Base-by-base conservation (phyloP, 2,113 vertebrate genomes). In the Bubo blakistoni region DNA sequence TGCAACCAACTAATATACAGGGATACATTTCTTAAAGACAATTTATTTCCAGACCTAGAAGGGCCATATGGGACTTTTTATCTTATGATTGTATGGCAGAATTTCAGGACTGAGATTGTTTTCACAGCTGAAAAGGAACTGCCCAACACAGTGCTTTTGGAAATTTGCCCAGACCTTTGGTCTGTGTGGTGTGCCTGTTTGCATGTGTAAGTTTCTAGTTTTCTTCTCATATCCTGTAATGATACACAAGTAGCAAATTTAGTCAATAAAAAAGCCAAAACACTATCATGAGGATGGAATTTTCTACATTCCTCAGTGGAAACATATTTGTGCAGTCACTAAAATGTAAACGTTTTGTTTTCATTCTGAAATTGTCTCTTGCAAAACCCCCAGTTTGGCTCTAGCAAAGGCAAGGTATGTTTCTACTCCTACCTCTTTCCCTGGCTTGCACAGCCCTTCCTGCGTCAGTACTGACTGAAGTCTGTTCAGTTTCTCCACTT, bases 41-140 rank as follows among this genome's bases (percentile, higher is more conserved):
- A n/a, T 69, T 61, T 96, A 92, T 91, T 95, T 98, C 82, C 86
- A 93, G 77, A 95, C 47, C 30, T 84, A 84, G n/a, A 58, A 63
- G 13, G 24, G 90, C 96, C 95, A 95, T 65, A 80, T 86, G 94
- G 36, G 76, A 93, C 93, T 97, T 89, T 86, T 95, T 94, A 92
- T 97, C 72, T 95, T 88, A 91, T 92, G 86, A 96, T 94, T 96
- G 7, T 76, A 86, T 97, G 92, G 89, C 88, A 97, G 72, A 74
- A 92, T 96, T 96, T 97, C 94, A 97, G 96, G 78, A 42, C 74
- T 92, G 69, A 92, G 94, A 90, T 97, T 97, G 93, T 98, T 98
- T 98, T 98, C 81, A 97, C 94, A 98, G 94, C 96, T 98, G 96
- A 94, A 97, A 96, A 97, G 93, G 96, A 97, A 96, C 90, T 96